Percentiles rank a stretch among this genome's conserved stretches.
These are phyloP conservation scores for Mastomys natalensis DNA, from an alignment of 2,113 vertebrate genomes.

Conservation along the genomic window DNA sequence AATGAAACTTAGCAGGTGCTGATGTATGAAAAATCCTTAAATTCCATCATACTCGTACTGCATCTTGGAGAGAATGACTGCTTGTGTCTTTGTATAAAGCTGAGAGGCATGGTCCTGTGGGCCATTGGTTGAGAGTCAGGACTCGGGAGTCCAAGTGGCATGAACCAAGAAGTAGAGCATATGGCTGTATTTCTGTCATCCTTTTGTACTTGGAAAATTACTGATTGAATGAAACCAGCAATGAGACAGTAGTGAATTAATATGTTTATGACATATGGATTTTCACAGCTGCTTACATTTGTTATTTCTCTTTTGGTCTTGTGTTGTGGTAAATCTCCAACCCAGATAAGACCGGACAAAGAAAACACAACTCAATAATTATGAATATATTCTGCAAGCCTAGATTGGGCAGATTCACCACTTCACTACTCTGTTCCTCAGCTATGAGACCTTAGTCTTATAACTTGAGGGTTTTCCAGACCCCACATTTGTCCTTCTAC, in stretches of 20 bases:
- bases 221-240: neutral
- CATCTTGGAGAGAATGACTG: neutral
- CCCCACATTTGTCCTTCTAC: too few species aligned
- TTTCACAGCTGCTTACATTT: neutral
- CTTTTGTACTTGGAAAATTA: neutral
- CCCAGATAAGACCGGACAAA: too few species aligned
- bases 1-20: too few species aligned
- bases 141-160: neutral
- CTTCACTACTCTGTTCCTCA: too few species aligned
- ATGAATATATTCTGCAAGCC: too few species aligned
- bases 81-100: neutral
- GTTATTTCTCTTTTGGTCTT: slow-evolving; percentile 2
- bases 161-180: neutral
- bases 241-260: neutral
- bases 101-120: neutral
- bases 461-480: too few species aligned
- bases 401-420: too few species aligned
- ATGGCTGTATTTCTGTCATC: neutral
- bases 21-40: too few species aligned
- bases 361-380: too few species aligned
- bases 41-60: too few species aligned
- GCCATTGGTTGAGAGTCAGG: neutral
- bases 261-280: neutral
- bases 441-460: too few species aligned
- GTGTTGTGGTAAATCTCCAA: too few species aligned